Evolutionary conservation across 2,113 vertebrate species (phyloP).

Genomic region (Psilopsiagon aurifrons): DNA sequence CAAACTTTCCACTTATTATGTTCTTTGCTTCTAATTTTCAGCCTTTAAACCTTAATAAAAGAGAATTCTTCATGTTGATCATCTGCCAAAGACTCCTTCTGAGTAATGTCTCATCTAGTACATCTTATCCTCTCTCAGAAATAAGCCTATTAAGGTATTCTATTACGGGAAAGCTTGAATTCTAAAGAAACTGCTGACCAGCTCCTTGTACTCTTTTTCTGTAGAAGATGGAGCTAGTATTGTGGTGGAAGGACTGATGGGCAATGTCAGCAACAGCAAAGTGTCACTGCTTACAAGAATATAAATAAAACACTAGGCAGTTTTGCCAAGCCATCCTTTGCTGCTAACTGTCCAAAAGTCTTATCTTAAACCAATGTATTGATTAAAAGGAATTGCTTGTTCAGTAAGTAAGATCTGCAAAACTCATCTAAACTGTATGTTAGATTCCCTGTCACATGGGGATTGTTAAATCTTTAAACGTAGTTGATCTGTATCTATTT

Average conservation of each 20-base stretch:
- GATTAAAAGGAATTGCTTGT: not conserved
- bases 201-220: not conserved
- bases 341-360: not conserved
- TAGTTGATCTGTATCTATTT: not conserved
- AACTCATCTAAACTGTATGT: not conserved
- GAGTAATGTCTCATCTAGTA: not conserved
- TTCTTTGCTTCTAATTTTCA: conserved; percentile 29
- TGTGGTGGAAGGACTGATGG: not conserved
- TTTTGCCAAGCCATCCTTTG: not conserved
- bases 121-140: not conserved
- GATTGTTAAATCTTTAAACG: not conserved
- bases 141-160: not conserved
- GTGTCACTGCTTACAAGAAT: not conserved
- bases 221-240: not conserved
- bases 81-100: not conserved
- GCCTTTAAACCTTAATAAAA: not conserved
- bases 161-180: not conserved
- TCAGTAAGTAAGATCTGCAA: not conserved
- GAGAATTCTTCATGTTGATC: not conserved
- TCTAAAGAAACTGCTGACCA: not conserved
- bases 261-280: not conserved
- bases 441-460: not conserved
- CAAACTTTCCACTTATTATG: not conserved
- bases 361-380: not conserved
- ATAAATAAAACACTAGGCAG: not conserved